A percentile compares a stretch with the other conserved stretches of the same genome.
Evolutionary conservation across 30 jellyfish, hydroid and myxozoan species (phyloP).

Genomic region (Aurelia aurita): DNA sequence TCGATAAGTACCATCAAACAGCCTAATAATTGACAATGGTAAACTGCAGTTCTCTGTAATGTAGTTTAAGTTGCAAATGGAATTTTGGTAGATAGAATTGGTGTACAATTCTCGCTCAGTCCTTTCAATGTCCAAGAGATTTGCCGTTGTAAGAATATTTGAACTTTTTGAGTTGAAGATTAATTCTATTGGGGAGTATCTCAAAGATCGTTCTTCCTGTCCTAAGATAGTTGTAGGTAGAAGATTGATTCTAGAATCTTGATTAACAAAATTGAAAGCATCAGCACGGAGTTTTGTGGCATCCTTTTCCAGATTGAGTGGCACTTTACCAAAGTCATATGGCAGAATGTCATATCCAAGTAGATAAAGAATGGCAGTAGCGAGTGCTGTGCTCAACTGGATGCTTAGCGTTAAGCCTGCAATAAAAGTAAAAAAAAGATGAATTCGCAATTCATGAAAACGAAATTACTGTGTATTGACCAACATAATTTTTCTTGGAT

Average conservation of each 20-base stretch:
- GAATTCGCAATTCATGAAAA: too few species aligned
- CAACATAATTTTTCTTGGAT: too few species aligned
- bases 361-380: constrained; percentile 76
- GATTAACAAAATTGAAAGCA: constrained; percentile 91
- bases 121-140: constrained; percentile 51
- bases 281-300: constrained; percentile 93
- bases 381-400: constrained; percentile 73
- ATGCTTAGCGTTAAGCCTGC: constrained; percentile 77
- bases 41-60: constrained; percentile 59
- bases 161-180: constrained; percentile 41
- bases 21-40: constrained; percentile 81
- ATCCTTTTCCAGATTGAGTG: constrained; percentile 90
- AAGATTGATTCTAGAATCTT: constrained; percentile 81
- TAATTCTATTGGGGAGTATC: constrained; percentile 85
- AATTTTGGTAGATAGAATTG: constrained; percentile 48
- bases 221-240: constrained; percentile 82
- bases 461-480: too few species aligned
- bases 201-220: constrained; percentile 86
- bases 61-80: constrained; percentile 61
- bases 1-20: constrained; percentile 85
- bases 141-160: constrained; percentile 53
- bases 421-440: background rate
- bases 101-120: constrained; percentile 65
- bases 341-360: constrained; percentile 85
- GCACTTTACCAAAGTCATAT: constrained; percentile 89